A percentile compares a stretch with the other conserved stretches of the same genome.
Conservation (phyloP, 2,888 invertebrate species). For the Ophraella communa region DNA sequence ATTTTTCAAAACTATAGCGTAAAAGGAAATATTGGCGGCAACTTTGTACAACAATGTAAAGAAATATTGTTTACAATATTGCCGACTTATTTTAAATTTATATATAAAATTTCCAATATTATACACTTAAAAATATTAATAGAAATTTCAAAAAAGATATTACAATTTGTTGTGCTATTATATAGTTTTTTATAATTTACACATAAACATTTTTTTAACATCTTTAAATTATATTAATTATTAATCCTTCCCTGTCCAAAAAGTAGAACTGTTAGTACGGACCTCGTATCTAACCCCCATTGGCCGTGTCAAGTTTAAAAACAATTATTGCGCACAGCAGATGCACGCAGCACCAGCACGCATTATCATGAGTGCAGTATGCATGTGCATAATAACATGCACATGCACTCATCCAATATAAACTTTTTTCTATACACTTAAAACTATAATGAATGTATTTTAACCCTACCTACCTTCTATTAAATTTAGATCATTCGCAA, state of each 20-base stretch:
- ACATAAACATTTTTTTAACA: not conserved
- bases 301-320: not conserved
- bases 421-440: no score
- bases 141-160: not conserved
- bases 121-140: not conserved
- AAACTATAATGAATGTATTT: no score
- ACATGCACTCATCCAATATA: no score
- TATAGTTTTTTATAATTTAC: not conserved
- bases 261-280: not conserved
- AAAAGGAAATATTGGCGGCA: not conserved
- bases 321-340: not conserved
- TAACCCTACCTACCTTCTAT: slow-evolving; percentile 1
- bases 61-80: not conserved
- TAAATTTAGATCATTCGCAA: slow-evolving; percentile 7
- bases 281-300: not conserved
- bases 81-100: no score
- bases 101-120: not conserved
- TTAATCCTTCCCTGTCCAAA: not conserved
- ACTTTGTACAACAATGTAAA: not conserved
- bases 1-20: not conserved
- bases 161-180: not conserved
- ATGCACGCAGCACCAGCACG: not conserved
- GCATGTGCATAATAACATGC: no score
- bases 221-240: not conserved
- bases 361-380: no score